Conservation (phyloP, 2,797 vertebrate species). For the Pachyuromys duprasi region DNA sequence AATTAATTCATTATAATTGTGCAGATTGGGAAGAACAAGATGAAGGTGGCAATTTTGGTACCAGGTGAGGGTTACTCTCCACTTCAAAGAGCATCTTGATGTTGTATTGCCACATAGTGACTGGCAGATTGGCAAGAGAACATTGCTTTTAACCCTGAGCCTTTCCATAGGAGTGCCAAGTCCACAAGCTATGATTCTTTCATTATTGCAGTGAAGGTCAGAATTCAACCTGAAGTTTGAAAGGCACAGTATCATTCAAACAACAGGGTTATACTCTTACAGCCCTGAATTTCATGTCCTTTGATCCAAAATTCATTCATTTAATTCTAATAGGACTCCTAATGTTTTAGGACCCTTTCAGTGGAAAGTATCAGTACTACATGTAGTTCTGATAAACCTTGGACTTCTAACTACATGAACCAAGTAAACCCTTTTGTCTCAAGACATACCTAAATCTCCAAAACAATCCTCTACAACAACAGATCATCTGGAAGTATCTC, state of each 20-base stretch:
- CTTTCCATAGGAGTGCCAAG: background rate
- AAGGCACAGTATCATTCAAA: background rate
- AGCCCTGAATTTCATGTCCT: background rate
- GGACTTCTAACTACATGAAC: background rate
- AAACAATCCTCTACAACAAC: no score
- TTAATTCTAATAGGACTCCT: background rate
- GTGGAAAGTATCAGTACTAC: background rate
- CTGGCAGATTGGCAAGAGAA: no score
- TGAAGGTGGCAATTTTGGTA: background rate
- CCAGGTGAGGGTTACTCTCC: background rate
- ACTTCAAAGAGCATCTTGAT: background rate
- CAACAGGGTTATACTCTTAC: background rate
- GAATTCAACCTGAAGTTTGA: background rate
- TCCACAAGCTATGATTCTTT: background rate
- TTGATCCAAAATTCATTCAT: background rate
- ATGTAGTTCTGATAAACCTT: background rate
- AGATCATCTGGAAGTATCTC: no score
- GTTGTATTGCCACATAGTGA: background rate
- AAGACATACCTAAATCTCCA: no score
- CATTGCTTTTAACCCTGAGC: background rate
- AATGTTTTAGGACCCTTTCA: background rate
- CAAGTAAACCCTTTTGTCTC: background rate
- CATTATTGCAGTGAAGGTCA: background rate
- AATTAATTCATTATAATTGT: background rate
- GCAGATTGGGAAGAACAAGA: background rate